phyloP scores from a whole-genome alignment of 2,113 vertebrate genomes.

The Tragelaphus imberbis region DNA sequence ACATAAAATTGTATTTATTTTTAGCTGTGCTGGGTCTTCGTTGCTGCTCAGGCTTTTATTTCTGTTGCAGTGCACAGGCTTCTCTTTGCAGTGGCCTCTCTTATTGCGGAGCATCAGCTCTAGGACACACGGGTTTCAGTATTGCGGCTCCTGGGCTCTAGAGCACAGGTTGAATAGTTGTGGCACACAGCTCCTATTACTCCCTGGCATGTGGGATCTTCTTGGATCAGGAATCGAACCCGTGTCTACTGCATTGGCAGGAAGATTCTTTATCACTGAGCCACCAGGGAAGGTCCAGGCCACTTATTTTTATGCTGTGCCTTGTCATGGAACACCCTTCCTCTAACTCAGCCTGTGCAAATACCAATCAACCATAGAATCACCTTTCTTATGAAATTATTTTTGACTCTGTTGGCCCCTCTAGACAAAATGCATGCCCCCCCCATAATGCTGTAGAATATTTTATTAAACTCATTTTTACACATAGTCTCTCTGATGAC shows the following conservation, averaged over 20 bases:
- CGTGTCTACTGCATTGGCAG: fast-evolving
- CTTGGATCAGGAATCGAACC: neutral
- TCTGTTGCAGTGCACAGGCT: neutral
- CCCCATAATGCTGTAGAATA: neutral
- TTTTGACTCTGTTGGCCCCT: neutral
- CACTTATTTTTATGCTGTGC: neutral
- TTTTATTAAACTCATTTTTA: slow-evolving; percentile 2
- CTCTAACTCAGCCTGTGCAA: slow-evolving; percentile 3
- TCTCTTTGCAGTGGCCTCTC: neutral
- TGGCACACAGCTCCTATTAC: neutral
- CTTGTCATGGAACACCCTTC: neutral
- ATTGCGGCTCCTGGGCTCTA: neutral
- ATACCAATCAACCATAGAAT: neutral
- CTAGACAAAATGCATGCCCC: neutral
- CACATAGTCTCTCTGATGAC: neutral
- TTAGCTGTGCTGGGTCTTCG: neutral
- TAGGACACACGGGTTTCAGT: neutral
- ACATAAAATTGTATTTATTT: neutral
- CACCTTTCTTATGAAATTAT: neutral
- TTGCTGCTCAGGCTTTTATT: neutral
- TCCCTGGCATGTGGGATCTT: neutral
- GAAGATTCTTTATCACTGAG: neutral
- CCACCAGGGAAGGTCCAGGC: neutral
- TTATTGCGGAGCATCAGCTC: neutral
- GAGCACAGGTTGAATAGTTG: neutral